A percentile compares a stretch with the other conserved stretches of the same genome.
These are phyloP conservation scores for Galbula dea DNA, from an alignment of 2,113 vertebrate genomes.

Conservation along the genomic window DNA sequence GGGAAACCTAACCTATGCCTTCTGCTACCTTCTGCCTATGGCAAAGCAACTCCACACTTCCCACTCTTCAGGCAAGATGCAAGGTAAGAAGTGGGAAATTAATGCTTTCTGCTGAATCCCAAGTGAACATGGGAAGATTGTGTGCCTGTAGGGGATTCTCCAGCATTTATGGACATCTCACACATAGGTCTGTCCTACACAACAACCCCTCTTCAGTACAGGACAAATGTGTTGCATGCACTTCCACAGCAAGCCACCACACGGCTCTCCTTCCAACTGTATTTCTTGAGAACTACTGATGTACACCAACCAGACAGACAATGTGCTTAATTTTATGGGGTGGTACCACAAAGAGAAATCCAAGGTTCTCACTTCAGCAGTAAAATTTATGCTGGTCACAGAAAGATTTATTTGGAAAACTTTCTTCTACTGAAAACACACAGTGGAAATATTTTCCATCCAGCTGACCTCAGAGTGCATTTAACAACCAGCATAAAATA, in stretches of 20 bases:
- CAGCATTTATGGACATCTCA: background rate
- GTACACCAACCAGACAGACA: background rate
- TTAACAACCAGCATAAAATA: background rate
- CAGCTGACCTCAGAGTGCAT: background rate
- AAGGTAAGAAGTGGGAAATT: background rate
- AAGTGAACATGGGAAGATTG: background rate
- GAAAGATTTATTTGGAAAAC: slow-evolving; percentile 32
- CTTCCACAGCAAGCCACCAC: background rate
- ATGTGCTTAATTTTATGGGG: background rate
- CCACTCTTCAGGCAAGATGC: background rate
- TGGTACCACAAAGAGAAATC: background rate
- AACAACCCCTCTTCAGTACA: background rate
- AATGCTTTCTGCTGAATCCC: background rate
- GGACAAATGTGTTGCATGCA: background rate
- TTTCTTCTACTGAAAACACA: background rate
- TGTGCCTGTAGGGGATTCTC: background rate
- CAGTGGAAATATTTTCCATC: slow-evolving; percentile 26
- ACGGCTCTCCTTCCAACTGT: background rate
- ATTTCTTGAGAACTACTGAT: background rate
- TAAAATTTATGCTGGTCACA: background rate
- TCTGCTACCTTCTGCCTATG: background rate
- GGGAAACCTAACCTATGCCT: background rate
- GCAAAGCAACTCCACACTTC: background rate
- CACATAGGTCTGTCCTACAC: background rate
- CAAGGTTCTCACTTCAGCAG: background rate